These are phyloP conservation scores for Belonocnema kinseyi DNA, from an alignment of 1,140 invertebrate species.

Conservation along the genomic window DNA sequence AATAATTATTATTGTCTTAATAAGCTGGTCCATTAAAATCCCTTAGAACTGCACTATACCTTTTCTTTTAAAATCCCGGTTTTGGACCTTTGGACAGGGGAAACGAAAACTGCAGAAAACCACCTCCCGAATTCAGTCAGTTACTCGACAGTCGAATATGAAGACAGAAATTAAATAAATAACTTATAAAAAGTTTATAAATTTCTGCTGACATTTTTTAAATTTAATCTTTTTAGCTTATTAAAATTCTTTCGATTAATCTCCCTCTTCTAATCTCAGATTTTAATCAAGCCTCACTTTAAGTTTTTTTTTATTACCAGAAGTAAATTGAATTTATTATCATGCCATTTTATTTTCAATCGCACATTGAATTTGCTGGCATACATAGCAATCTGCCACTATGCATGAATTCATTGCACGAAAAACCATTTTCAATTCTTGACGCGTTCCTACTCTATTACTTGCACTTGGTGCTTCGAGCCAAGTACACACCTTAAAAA, in stretches of 20 bases:
- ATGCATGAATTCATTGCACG: conserved; percentile 48
- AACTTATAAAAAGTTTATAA: too few relatives aligned
- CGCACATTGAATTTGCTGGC: not conserved
- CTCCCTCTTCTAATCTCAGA: not conserved
- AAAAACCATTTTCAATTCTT: conserved; percentile 50
- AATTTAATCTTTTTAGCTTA: not conserved
- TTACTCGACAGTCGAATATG: too few relatives aligned
- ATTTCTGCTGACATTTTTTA: too few relatives aligned
- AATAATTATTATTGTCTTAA: too few relatives aligned
- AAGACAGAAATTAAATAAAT: too few relatives aligned
- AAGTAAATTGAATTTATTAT: conserved; percentile 10
- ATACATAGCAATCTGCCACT: not conserved
- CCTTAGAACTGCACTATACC: too few relatives aligned
- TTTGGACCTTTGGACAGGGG: too few relatives aligned
- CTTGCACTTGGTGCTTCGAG: conserved; percentile 29
- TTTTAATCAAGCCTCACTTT: not conserved
- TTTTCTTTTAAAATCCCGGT: too few relatives aligned
- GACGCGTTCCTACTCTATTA: conserved; percentile 41
- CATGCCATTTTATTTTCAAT: not conserved
- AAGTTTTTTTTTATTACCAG: not conserved
- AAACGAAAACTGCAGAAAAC: too few relatives aligned
- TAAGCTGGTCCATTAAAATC: too few relatives aligned
- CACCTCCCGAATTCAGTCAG: too few relatives aligned
- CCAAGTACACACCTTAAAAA: conserved; percentile 38
- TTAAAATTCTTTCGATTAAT: conserved; percentile 1